Evolutionary conservation across 2,797 vertebrate species (phyloP).

Genomic region (Nyctibius grandis): DNA sequence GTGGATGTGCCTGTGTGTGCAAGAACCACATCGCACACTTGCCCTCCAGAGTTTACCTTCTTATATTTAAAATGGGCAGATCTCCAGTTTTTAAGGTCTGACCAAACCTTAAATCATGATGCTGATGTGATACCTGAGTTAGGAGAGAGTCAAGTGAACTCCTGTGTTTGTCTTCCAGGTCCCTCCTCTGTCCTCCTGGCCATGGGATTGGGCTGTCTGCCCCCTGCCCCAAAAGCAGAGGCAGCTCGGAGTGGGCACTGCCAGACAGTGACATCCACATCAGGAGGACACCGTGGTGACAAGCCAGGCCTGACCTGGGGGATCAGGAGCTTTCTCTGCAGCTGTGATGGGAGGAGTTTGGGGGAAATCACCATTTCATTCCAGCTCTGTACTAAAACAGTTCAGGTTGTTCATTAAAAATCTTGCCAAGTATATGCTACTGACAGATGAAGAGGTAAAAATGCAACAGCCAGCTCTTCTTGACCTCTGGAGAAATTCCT

Average conservation of each 20-base stretch:
- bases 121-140: neutral
- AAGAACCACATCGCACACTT: accelerated
- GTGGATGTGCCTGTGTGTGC: neutral
- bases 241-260: neutral
- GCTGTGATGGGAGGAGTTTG: neutral
- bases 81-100: neutral
- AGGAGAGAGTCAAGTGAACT: neutral
- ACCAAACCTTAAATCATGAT: neutral
- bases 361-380: neutral
- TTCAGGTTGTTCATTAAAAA: neutral
- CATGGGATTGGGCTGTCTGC: accelerated
- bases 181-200: neutral
- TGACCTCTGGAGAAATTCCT: neutral
- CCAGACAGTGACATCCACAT: neutral
- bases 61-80: neutral
- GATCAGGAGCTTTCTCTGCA: neutral
- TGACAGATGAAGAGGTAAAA: neutral
- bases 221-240: neutral
- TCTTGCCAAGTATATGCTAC: neutral
- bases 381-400: neutral
- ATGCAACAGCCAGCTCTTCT: neutral
- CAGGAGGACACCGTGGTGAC: neutral
- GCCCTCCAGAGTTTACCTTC: neutral
- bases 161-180: neutral
- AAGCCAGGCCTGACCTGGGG: neutral